Evolutionary conservation across 2,888 invertebrate species (phyloP).

Genomic region (Dichetophora obliterata): DNA sequence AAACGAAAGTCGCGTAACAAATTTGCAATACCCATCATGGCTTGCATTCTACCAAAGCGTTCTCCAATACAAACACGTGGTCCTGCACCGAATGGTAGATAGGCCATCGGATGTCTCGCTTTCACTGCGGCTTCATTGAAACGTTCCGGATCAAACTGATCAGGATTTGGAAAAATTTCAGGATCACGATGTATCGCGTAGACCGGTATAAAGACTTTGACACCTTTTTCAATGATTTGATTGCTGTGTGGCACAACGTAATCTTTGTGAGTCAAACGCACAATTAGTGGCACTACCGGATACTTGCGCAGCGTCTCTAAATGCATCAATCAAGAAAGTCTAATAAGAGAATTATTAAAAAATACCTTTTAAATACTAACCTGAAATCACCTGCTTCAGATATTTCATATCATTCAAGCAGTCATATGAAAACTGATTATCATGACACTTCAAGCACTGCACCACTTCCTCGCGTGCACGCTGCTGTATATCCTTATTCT

Average conservation of each 20-base stretch:
- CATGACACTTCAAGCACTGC: slow-evolving; percentile 48
- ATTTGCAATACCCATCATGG: slow-evolving; percentile 48
- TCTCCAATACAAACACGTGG: slow-evolving; percentile 52
- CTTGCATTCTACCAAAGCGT: slow-evolving; percentile 53
- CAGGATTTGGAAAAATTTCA: slow-evolving; percentile 71
- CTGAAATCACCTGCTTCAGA: slow-evolving; percentile 60
- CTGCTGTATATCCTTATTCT: slow-evolving; percentile 69
- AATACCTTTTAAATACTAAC: slow-evolving; percentile 48
- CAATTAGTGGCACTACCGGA: slow-evolving; percentile 71
- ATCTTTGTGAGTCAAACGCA: slow-evolving; percentile 71
- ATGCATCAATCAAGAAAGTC: too few relatives aligned
- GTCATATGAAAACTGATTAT: slow-evolving; percentile 60
- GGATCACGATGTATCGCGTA: slow-evolving; percentile 73
- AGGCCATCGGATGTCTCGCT: slow-evolving; percentile 64
- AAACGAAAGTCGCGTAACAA: slow-evolving; percentile 51
- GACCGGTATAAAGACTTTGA: slow-evolving; percentile 54
- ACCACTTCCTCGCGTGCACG: slow-evolving; percentile 68
- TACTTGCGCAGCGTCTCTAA: slow-evolving; percentile 68
- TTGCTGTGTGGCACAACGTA: slow-evolving; percentile 72
- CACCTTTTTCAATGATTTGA: slow-evolving; percentile 69
- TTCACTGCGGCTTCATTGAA: slow-evolving; percentile 72
- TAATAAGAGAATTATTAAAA: too few relatives aligned
- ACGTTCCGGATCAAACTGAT: slow-evolving; percentile 69
- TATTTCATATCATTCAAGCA: slow-evolving; percentile 61
- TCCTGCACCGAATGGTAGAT: slow-evolving; percentile 54